phyloP scores from a whole-genome alignment of 2,113 vertebrate genomes.

The Pyxicephalus adspersus region DNA sequence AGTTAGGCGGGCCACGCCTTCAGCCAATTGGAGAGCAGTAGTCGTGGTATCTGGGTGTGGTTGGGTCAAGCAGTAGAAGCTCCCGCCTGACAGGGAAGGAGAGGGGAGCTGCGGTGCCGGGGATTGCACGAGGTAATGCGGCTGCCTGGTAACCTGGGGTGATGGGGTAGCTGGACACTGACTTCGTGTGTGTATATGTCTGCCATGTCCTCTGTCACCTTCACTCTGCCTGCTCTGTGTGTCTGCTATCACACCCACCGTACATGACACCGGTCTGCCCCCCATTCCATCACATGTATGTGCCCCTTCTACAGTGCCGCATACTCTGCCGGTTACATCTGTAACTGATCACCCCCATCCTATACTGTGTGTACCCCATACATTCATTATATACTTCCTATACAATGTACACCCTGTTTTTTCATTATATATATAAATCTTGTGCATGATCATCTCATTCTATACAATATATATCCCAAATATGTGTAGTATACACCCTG shows the following conservation, averaged over 20 bases:
- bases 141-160: neutral
- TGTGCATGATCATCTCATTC: too few species aligned
- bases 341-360: neutral
- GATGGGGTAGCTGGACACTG: neutral
- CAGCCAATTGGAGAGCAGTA: neutral
- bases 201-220: neutral
- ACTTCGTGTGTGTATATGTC: neutral
- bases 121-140: neutral
- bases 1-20: neutral
- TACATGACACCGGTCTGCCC: neutral
- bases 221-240: too few species aligned
- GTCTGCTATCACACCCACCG: too few species aligned
- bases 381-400: too few species aligned
- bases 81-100: constrained; percentile 48
- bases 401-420: too few species aligned
- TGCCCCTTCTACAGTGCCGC: too few species aligned
- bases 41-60: constrained; percentile 52
- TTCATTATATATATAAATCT: too few species aligned
- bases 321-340: too few species aligned
- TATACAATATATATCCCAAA: too few species aligned
- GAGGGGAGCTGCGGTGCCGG: constrained; percentile 30
- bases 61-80: neutral
- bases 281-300: neutral
- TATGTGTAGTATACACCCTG: too few species aligned
- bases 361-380: neutral